Base-by-base conservation (phyloP, 2,113 vertebrate genomes). In the Loxodonta africana region DNA sequence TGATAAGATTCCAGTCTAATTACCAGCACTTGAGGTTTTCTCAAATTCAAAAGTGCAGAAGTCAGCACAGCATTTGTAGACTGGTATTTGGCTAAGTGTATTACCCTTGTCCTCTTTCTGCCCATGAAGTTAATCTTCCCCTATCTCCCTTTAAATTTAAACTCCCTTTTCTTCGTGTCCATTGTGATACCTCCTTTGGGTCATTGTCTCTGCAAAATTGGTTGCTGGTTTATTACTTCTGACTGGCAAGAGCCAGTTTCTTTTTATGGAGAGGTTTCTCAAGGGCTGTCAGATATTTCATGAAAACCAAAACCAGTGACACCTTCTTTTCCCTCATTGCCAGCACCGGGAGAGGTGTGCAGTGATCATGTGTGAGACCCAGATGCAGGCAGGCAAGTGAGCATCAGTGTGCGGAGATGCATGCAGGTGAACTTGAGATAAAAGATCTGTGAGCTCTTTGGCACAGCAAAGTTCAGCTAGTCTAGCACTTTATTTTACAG, bases 1-100 rank as follows among this genome's bases (percentile, higher is more conserved):
- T 0, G 69, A 76, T 94, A 95, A 97, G 74, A 97, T 90, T 92
- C 88, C 85, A 73, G 84, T 97, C 92, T 98, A 95, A 97, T 98
- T 95, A 95, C 88, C 33, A 90, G 71, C 88, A 95, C 94, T 95
- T 95, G 88, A 96, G 94, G 81, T 83, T 98, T 88, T 96, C 91
- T 88, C 89, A 96, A 85, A 86, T 92, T 95, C 48, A 37, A 46
- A 95, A 95, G 82, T 95, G 76, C 37, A 90, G 62, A 92, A 86
- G 85, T 97, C 93, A 96, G 89, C 94, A 77, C 53, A 76, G 88
- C 83, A 77, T 92, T 67, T 90, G 63, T 94, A 94, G 95, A 69
- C 80, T 74, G 69, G 76, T 85, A 76, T 92, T 89, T 96, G 87
- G 73, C 82, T 69, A 83, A 94, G 92, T 90, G 71, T 83, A 90